A percentile compares a stretch with the other conserved stretches of the same genome.
Conservation (phyloP, 92 coral and sea anemone genomes). For the Epizoanthus rinbou region DNA sequence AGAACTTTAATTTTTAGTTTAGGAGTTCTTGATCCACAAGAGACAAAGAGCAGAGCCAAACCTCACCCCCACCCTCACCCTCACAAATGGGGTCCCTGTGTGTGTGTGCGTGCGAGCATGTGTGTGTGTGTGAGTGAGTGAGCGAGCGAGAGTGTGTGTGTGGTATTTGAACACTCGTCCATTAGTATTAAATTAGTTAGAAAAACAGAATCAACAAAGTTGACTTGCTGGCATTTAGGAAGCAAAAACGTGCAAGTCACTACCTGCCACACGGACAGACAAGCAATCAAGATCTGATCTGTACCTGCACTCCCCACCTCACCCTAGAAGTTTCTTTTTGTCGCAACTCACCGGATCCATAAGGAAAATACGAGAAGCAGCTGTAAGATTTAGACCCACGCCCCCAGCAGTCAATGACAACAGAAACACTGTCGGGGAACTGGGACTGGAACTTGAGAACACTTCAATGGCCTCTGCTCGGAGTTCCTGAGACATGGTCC, state of each 20-base stretch:
- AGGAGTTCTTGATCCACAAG: too few species aligned
- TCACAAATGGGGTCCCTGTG: too few species aligned
- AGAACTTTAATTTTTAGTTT: too few species aligned
- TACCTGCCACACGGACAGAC: not conserved
- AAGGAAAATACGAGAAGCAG: constrained; percentile 81
- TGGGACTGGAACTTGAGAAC: constrained; percentile 58
- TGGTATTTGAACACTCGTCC: not conserved
- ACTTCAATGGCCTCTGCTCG: constrained; percentile 73
- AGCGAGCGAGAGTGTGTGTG: not conserved
- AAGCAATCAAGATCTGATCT: not conserved
- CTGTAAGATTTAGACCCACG: constrained; percentile 82
- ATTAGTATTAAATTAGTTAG: not conserved
- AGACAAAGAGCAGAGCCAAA: too few species aligned
- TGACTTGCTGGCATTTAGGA: not conserved
- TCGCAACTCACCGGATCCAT: constrained; percentile 81
- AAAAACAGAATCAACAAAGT: not conserved
- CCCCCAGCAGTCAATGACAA: constrained; percentile 87
- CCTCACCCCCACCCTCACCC: too few species aligned
- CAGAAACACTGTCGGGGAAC: constrained; percentile 70
- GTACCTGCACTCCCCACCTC: too few species aligned
- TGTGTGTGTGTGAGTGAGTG: not conserved
- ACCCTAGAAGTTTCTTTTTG: not conserved
- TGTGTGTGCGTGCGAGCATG: too few species aligned
- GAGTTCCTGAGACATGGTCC: constrained; percentile 75
- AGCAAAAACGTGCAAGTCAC: not conserved